Percentiles rank a stretch among this genome's conserved stretches.
phyloP scores from a whole-genome alignment of 2,888 invertebrate species.

The Drosophila mimica region DNA sequence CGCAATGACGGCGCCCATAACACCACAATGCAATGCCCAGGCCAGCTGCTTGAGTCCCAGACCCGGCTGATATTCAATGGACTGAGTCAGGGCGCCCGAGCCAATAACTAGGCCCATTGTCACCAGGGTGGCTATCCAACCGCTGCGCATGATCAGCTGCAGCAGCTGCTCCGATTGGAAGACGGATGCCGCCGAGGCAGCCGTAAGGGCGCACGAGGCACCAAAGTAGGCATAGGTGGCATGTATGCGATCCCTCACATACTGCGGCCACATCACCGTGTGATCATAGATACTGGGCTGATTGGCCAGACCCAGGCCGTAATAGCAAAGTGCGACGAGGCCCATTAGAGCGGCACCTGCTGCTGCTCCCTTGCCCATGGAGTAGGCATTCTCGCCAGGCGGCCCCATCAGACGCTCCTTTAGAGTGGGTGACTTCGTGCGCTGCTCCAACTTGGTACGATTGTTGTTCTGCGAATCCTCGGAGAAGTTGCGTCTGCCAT shows the following conservation, averaged over 20 bases:
- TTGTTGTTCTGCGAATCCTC: constrained; percentile 36
- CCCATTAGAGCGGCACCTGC: constrained; percentile 96
- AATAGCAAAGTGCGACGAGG: constrained; percentile 96
- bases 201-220: constrained; percentile 92
- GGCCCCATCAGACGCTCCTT: constrained; percentile 91
- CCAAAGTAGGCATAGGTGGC: constrained; percentile 97
- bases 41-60: constrained; percentile 93
- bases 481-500: constrained; percentile 36
- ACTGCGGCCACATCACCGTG: constrained; percentile 96
- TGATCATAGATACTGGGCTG: constrained; percentile 93
- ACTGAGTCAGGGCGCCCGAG: constrained; percentile 91
- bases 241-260: constrained; percentile 94
- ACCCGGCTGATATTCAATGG: constrained; percentile 93
- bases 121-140: constrained; percentile 91
- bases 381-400: constrained; percentile 92
- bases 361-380: constrained; percentile 94
- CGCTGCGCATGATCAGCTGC: constrained; percentile 91
- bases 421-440: constrained; percentile 85
- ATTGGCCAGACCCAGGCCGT: constrained; percentile 94
- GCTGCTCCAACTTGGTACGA: constrained; percentile 83
- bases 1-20: constrained; percentile 96
- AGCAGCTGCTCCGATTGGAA: constrained; percentile 93
- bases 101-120: constrained; percentile 96
- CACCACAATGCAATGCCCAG: constrained; percentile 93
- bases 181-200: constrained; percentile 92